Base-by-base conservation (phyloP, 2,113 vertebrate genomes). In the Apaloderma vittatum region DNA sequence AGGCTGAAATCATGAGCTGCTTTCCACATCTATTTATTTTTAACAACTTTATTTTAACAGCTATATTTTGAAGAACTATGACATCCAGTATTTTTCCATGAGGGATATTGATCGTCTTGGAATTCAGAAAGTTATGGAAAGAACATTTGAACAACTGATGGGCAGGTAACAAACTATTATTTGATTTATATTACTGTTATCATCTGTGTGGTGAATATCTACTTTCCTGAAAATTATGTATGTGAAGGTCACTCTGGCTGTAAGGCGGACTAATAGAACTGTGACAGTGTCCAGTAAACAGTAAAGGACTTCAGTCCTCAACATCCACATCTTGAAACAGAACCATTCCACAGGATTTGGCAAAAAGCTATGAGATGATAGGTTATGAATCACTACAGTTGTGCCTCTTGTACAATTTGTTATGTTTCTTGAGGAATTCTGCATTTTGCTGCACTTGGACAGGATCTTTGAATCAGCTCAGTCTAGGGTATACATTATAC, bases 61-160 rank as follows among this genome's bases (percentile, higher is more conserved):
- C 95, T 98, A 99, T 87, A 99, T 99, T 97, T 96, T 99, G 96
- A 99, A 99, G 98, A 99, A 98, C 62, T 98, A 99, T 72, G 99
- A 99, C 49, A 99, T 99, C 95, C 99, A 99, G 86, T 99, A 99
- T 97, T 99, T 99, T 97, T 99, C 99, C 81, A 99, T 99, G 99
- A 98, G 99, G 86, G 99, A 99, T 48, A 98, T 99, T 13, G 99
- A 99, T 98, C 98, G 98, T 90, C 98, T 99, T 66, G 99, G 99
- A 94, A 99, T 99, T 94, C 98, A 99, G 63, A 99, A 99, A 93
- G 99, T 99, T 89, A 99, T 99, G 99, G 99, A 99, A 97, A 99
- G 98, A 93, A 99, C 99, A 19, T 97, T 99, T 46, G 99, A 99
- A 93, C 98, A 98, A 73, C 98, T 99, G 59, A 97, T 99, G 97